These are phyloP conservation scores for Mionectes olivaceus DNA, from an alignment of 2,797 vertebrate genomes.

Conservation along the genomic window DNA sequence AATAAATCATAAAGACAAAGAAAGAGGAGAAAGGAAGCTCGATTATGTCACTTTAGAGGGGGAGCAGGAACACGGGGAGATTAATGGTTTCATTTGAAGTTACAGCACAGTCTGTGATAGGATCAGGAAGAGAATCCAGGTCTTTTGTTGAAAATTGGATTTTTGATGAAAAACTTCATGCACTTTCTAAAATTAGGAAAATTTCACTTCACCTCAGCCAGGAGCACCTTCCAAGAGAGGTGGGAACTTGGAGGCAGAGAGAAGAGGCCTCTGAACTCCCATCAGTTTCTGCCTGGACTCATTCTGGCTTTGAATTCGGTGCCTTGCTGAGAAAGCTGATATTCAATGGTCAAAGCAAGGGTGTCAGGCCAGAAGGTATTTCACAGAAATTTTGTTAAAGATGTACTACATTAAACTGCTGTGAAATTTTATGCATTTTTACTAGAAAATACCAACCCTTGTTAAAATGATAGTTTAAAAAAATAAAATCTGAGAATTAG, in stretches of 20 bases:
- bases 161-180: constrained; percentile 55
- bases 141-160: constrained; percentile 47
- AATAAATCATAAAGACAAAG: constrained; percentile 69
- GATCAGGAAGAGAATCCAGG: constrained; percentile 50
- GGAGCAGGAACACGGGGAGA: constrained; percentile 32
- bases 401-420: background rate
- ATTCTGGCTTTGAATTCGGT: background rate
- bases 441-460: background rate
- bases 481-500: background rate
- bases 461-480: background rate
- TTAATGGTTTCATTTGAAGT: constrained; percentile 63
- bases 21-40: constrained; percentile 55
- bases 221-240: background rate
- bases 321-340: background rate
- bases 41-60: constrained; percentile 46
- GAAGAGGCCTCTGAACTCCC: background rate
- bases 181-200: constrained; percentile 32
- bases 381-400: background rate
- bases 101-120: constrained; percentile 27
- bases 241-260: background rate
- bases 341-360: background rate
- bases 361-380: background rate
- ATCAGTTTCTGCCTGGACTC: background rate
- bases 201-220: constrained; percentile 3
- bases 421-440: background rate